Conservation (phyloP, 2,797 vertebrate genomes). For the Clarias fuscus region DNA sequence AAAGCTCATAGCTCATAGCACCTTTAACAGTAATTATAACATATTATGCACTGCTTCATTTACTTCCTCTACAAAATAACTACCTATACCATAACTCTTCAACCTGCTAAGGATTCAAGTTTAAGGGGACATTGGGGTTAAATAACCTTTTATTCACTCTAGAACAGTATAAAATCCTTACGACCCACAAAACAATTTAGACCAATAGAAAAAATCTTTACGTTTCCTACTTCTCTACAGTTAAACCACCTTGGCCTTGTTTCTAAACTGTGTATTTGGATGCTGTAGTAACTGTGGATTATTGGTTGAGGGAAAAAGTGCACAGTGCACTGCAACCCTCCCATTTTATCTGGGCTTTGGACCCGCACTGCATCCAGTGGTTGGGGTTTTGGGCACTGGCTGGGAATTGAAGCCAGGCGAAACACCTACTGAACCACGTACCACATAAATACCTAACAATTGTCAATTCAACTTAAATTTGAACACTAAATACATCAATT, state of each 20-base stretch:
- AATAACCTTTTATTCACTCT: background rate
- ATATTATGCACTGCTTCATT: slow-evolving; percentile 57
- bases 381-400: too few species aligned
- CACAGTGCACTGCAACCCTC: background rate
- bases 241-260: background rate
- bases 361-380: too few species aligned
- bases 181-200: background rate
- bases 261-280: background rate
- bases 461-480: background rate
- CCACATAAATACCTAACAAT: background rate
- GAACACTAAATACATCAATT: background rate
- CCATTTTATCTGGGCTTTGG: too few species aligned
- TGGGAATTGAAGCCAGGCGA: too few species aligned
- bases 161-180: background rate
- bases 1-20: background rate
- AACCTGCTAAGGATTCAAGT: background rate
- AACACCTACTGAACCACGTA: too few species aligned
- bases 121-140: background rate
- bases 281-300: background rate
- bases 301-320: background rate
- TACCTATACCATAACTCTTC: background rate
- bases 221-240: background rate
- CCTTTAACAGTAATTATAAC: background rate
- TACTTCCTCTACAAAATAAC: slow-evolving; percentile 51
- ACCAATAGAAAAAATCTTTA: background rate